These are phyloP conservation scores for Coranthus polyacanthus DNA, from an alignment of 2,797 vertebrate species.

Conservation along the genomic window DNA sequence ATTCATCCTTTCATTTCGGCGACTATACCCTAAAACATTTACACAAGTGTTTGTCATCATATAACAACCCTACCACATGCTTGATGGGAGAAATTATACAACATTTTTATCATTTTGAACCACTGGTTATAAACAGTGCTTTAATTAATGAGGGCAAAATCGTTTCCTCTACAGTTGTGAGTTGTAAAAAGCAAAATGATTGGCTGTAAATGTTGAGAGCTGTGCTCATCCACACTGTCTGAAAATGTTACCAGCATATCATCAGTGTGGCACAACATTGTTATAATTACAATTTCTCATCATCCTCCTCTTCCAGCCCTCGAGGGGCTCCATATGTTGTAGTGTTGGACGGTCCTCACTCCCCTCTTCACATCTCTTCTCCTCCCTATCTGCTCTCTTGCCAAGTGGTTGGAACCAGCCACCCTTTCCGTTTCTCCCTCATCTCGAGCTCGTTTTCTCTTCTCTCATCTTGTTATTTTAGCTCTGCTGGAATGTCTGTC, in stretches of 20 bases:
- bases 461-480: conserved; percentile 23
- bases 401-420: conserved; percentile 58
- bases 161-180: no score
- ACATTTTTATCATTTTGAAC: conserved; percentile 2
- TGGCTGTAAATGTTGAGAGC: conserved; percentile 31
- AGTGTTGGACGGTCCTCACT: conserved; percentile 55
- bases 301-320: conserved; percentile 54
- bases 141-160: neutral
- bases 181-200: conserved; percentile 20
- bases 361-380: conserved; percentile 50
- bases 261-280: conserved; percentile 60
- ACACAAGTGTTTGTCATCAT: no score
- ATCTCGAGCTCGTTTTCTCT: conserved; percentile 36
- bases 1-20: neutral
- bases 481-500: neutral
- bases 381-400: conserved; percentile 56
- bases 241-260: conserved; percentile 51
- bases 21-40: no score
- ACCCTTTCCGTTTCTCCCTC: conserved; percentile 37
- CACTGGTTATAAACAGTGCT: neutral
- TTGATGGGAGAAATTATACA: no score
- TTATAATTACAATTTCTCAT: conserved; percentile 68
- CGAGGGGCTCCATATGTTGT: conserved; percentile 70
- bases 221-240: conserved; percentile 33
- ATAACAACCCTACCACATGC: neutral